Evolutionary conservation across 2,797 vertebrate species (phyloP).

Genomic region (Neopelma chrysocephalum): DNA sequence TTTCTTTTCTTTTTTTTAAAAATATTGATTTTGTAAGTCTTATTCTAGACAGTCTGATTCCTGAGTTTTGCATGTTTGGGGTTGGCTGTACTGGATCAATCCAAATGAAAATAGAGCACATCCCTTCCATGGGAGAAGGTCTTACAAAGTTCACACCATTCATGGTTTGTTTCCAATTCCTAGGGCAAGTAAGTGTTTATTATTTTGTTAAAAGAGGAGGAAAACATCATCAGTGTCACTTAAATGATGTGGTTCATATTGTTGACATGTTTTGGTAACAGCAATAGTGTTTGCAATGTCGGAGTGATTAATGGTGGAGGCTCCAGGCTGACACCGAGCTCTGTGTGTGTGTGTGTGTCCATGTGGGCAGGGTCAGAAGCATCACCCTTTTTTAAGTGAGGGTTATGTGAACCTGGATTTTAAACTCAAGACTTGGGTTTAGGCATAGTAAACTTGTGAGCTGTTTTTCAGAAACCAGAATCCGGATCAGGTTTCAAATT

Average conservation of each 20-base stretch:
- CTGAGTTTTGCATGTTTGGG: not conserved
- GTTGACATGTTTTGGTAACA: not conserved
- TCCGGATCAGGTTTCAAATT: not conserved
- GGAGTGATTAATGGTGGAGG: not conserved
- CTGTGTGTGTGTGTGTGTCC: not conserved
- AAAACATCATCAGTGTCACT: not conserved
- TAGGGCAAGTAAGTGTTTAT: constrained; percentile 22
- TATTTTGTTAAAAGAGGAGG: constrained; percentile 14
- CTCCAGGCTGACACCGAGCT: not conserved
- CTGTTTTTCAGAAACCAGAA: not conserved
- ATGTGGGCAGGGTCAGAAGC: not conserved
- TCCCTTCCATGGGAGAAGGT: not conserved
- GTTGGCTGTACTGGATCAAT: not conserved
- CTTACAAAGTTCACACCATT: not conserved
- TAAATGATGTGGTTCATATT: not conserved
- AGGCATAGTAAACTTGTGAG: not conserved
- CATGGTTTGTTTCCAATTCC: not conserved
- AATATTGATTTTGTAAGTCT: not conserved
- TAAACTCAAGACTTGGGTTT: not conserved
- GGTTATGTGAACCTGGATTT: not conserved
- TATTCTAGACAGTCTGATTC: not conserved
- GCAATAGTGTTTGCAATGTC: not conserved
- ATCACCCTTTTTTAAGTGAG: not conserved
- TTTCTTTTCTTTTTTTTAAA: not conserved
- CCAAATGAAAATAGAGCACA: not conserved